phyloP scores from a whole-genome alignment of 2,113 vertebrate genomes.

The Odobenus rosmarus region DNA sequence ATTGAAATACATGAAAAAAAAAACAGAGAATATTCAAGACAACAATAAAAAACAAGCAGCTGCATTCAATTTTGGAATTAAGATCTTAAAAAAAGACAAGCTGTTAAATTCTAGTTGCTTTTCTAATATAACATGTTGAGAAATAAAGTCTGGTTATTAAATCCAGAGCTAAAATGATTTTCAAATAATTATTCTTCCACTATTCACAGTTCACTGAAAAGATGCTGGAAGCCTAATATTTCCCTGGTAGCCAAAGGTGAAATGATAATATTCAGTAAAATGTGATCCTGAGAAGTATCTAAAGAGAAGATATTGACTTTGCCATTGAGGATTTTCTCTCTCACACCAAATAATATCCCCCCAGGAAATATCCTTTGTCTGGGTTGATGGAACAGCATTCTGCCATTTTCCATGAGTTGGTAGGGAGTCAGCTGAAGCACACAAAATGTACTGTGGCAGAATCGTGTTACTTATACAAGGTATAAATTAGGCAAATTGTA shows the following conservation, averaged over 20 bases:
- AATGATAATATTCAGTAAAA: constrained; percentile 14
- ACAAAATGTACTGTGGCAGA: neutral
- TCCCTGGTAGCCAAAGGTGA: neutral
- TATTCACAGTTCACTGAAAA: constrained; percentile 23
- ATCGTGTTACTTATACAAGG: neutral
- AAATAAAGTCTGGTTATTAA: neutral
- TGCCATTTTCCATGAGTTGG: neutral
- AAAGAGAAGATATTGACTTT: neutral
- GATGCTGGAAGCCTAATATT: neutral
- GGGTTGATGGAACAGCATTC: neutral
- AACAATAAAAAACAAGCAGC: constrained; percentile 30
- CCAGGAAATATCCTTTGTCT: neutral
- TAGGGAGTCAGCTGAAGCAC: neutral
- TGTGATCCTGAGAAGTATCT: neutral
- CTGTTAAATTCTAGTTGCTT: constrained; percentile 17
- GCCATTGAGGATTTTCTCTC: neutral
- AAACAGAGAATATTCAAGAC: constrained; percentile 1
- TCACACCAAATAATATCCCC: neutral
- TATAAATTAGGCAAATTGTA: neutral
- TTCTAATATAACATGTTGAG: neutral
- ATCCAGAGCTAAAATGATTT: constrained; percentile 29
- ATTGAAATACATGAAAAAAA: neutral
- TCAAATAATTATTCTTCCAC: constrained; percentile 36
- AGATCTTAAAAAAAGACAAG: constrained; percentile 11
- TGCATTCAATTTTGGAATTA: constrained; percentile 64